Evolutionary conservation across 2,888 invertebrate species (phyloP), one percentile per base, ranked within the genome.

Genomic region (Himalopsyche japonica): DNA sequence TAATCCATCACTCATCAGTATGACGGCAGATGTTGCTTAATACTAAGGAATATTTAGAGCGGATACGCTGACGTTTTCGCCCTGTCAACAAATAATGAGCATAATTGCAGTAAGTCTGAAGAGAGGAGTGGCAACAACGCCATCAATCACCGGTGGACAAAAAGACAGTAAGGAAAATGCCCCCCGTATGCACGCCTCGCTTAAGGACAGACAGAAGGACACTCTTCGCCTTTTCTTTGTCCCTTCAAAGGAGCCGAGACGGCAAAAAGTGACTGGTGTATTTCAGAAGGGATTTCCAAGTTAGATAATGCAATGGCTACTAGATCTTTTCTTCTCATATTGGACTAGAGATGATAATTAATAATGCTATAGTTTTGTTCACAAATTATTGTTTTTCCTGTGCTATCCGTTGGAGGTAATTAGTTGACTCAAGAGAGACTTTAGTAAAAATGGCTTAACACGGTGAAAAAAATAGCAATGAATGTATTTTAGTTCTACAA

Each of bases 71-170:
- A 84, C 82, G 83, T 86, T 86, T 86, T 80, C 82, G 80, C 85
- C 86, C 83, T 86, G 86, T 86, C 86, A 84, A 83, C 86, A 80
- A 82, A 80, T 84, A 85, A 86, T 86, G 86, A 84, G 85, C 76
- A 82, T 86, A 86, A 86, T 86, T 86, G 85, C 86, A 84, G 85
- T 85, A 83, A 64, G 78, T 86, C 85, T 78, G 83, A 82, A 78
- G 64, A 34, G 77, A 79, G 18, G 79, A 49, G 79, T 78, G 86
- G 84, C 86, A 78, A 77, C 49, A 82, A 82, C 81, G 80, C 81
- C 86, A 86, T 86, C 86, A 84, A 86, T 86, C 86, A 86, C 80
- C 80, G 76, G 64, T 78, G 83, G 85, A 80, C 82, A 80, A 81
- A 80, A 80, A 49, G 82, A 82, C 80, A 84, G 79, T 30, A 78